Evolutionary conservation across 2,888 invertebrate species (phyloP).

Genomic region (Philaethria dido): DNA sequence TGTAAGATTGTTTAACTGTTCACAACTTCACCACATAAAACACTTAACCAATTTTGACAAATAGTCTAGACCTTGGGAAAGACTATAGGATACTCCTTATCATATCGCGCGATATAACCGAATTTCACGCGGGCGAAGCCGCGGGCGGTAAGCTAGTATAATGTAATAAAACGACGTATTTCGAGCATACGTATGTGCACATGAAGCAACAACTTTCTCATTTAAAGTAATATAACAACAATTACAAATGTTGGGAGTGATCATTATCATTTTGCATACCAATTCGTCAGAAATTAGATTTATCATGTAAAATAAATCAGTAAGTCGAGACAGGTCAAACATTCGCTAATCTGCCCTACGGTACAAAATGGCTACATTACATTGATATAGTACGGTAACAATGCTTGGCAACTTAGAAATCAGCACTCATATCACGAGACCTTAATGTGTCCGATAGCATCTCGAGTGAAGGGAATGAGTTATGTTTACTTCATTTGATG

Average conservation of each 20-base stretch:
- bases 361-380: conserved; percentile 29
- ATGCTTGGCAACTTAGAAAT: conserved; percentile 38
- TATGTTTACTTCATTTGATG: conserved; percentile 38
- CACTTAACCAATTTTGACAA: no score
- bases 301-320: conserved; percentile 20
- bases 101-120: no score
- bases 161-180: no score
- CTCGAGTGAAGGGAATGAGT: conserved; percentile 44
- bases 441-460: conserved; percentile 47
- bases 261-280: conserved; percentile 1
- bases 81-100: no score
- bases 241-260: background rate
- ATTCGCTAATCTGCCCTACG: conserved; percentile 19
- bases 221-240: background rate
- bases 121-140: no score
- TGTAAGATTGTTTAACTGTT: no score
- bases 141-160: no score
- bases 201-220: background rate
- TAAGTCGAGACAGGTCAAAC: conserved; percentile 12
- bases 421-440: conserved; percentile 41
- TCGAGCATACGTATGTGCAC: background rate
- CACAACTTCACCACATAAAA: no score
- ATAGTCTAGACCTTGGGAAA: no score
- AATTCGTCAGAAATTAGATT: conserved; percentile 19
- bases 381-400: conserved; percentile 35